Conservation (phyloP, 2,888 invertebrate genomes). For the Cantharis nigra region DNA sequence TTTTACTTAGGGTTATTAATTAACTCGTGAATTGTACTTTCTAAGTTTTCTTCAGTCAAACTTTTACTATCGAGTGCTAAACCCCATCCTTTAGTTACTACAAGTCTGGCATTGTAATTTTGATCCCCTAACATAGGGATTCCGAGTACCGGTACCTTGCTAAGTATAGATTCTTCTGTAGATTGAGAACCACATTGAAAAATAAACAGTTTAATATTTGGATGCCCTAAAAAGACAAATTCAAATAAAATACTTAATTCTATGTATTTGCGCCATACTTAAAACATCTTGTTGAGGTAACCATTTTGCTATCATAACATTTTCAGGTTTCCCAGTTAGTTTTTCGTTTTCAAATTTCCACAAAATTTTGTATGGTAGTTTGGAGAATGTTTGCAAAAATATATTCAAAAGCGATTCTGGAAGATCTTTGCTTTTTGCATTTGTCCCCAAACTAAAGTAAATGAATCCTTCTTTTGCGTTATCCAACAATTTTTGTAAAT, state of each 20-base stretch:
- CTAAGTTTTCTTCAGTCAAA: slow-evolving; percentile 38
- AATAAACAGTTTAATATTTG: slow-evolving; percentile 37
- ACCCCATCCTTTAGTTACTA: slow-evolving; percentile 37
- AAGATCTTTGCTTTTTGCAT: slow-evolving; percentile 50
- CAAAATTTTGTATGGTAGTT: slow-evolving; percentile 53
- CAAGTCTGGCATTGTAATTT: slow-evolving; percentile 35
- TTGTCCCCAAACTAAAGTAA: slow-evolving; percentile 55
- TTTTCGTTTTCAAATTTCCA: slow-evolving; percentile 56
- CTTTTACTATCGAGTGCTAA: slow-evolving; percentile 28
- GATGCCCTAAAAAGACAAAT: slow-evolving; percentile 28
- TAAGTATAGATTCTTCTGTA: slow-evolving; percentile 38
- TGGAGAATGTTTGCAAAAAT: slow-evolving; percentile 50
- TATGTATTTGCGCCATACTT: slow-evolving; percentile 39
- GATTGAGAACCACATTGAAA: slow-evolving; percentile 39
- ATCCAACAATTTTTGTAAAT: slow-evolving; percentile 48
- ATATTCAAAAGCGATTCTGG: slow-evolving; percentile 43
- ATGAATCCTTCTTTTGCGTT: slow-evolving; percentile 49
- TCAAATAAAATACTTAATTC: not conserved
- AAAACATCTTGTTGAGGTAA: slow-evolving; percentile 57
- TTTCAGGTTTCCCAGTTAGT: slow-evolving; percentile 48
- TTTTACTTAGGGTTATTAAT: slow-evolving; percentile 41
- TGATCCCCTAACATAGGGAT: slow-evolving; percentile 43
- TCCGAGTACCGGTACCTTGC: slow-evolving; percentile 42
- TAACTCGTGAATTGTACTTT: slow-evolving; percentile 40
- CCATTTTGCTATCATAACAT: slow-evolving; percentile 56